Percentiles rank a stretch among this genome's conserved stretches.
These are phyloP conservation scores for Acanthochromis polyacanthus DNA, from an alignment of 2,113 vertebrate genomes.

Conservation along the genomic window DNA sequence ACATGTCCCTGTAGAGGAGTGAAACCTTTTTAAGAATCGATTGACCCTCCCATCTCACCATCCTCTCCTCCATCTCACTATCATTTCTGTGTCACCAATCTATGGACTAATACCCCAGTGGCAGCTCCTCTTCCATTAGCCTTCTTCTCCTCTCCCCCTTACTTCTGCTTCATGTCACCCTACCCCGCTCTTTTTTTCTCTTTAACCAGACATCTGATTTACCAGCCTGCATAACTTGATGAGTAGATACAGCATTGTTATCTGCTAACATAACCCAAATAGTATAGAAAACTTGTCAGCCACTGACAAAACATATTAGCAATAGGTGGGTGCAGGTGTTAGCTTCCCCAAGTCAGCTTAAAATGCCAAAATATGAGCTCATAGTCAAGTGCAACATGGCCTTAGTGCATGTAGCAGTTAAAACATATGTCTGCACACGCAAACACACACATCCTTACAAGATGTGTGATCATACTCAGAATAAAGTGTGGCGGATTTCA, in stretches of 20 bases:
- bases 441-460: constrained; percentile 17
- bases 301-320: constrained; percentile 19
- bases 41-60: constrained; percentile 75
- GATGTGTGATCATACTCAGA: constrained; percentile 18
- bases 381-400: constrained; percentile 23
- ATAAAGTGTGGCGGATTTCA: constrained; percentile 37
- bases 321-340: neutral
- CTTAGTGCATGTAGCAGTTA: constrained; percentile 11
- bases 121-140: constrained; percentile 83
- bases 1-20: constrained; percentile 68
- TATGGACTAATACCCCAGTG: constrained; percentile 81
- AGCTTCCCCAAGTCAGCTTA: neutral
- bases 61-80: constrained; percentile 69
- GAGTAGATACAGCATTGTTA: constrained; percentile 17
- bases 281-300: constrained; percentile 19
- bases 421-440: constrained; percentile 23
- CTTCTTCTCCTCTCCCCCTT: constrained; percentile 57
- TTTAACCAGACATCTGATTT: constrained; percentile 58
- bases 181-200: constrained; percentile 60
- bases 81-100: constrained; percentile 83
- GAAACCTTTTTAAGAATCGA: constrained; percentile 83
- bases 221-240: constrained; percentile 31
- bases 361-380: constrained; percentile 23
- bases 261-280: constrained; percentile 25
- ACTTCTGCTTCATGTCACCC: constrained; percentile 61